Evolutionary conservation across 2,888 invertebrate species (phyloP), one percentile per base, ranked within the genome.

Genomic region (Drosophila anomalata): DNA sequence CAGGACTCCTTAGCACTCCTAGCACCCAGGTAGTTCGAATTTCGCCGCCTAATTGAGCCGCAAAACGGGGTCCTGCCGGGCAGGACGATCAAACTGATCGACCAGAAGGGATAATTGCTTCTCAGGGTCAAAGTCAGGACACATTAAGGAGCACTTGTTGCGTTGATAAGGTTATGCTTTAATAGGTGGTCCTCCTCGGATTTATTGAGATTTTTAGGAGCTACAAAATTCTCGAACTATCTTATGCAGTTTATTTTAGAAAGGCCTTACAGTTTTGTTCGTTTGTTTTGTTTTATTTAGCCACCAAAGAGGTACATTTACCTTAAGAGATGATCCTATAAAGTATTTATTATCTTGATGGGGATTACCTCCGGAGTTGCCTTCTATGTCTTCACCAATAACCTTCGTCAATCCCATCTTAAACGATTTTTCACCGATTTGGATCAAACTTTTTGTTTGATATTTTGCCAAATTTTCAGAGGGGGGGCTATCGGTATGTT

Each of bases 91-190:
- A 31, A 44, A 20, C 20, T 39, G 42, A 39, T 52, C 62, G 48
- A 39, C 48, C 75, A 68, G 48, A 71, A 70, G 78, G 79, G 71
- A 78, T 86, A 86, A 88, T 87, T 83, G 76, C 70, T 57, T 60
- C 75, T 77, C 82, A 88, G 77, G 89, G 88, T 81, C 81, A 74
- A 42, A 52, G 29, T 73, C 65, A 54, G 60, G 72, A 65, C 68
- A 63, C 73, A 77, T 78, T 75, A 75, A 77, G 74, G 68, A 75
- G 81, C 72, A 75, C 77, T 82, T 72, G 61, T 47, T 50, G 51
- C 62, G 44, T 56, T 48, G 88, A 83, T 83, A 86, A 86, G 73
- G 51, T 22, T 65, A 53, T 50, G 60, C 54, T 59, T 53, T 75
- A 62, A 71, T 70, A 79, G 83, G 88, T 86, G 83, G 77, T 81